These are phyloP conservation scores for Trichomalopsis sarcophagae DNA, from an alignment of 1,140 invertebrate genomes.

Conservation along the genomic window DNA sequence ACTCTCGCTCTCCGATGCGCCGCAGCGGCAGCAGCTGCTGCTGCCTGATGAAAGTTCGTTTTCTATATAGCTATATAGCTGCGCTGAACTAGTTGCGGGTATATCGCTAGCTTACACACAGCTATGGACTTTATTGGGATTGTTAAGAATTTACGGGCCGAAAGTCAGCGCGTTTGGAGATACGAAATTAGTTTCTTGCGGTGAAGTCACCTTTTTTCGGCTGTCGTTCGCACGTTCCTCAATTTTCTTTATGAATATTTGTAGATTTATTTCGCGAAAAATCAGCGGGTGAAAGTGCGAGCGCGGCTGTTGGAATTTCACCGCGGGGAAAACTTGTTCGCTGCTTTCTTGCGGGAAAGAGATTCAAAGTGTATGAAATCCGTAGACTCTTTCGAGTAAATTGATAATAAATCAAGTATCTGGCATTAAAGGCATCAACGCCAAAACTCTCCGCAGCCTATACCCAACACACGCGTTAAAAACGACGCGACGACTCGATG, in stretches of 20 bases:
- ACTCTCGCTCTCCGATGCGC: conserved; percentile 47
- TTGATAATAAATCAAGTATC: too few species aligned
- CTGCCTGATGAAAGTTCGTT: conserved; percentile 27
- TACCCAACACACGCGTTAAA: too few species aligned
- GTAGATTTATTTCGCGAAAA: not conserved
- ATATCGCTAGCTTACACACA: too few species aligned
- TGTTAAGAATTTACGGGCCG: conserved; percentile 17
- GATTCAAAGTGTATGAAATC: not conserved
- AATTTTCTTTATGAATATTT: too few species aligned
- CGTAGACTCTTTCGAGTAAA: too few species aligned
- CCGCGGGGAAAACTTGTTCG: not conserved
- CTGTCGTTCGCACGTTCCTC: too few species aligned
- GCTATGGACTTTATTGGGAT: conserved; percentile 16
- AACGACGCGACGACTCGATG: not conserved
- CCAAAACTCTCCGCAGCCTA: too few species aligned
- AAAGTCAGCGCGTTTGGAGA: not conserved
- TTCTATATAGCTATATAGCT: not conserved
- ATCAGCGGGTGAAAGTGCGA: not conserved
- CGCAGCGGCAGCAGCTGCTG: not conserved
- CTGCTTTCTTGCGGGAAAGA: not conserved
- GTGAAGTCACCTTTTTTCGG: not conserved
- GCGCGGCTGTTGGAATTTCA: not conserved
- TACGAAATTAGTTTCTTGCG: not conserved
- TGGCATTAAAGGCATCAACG: too few species aligned
- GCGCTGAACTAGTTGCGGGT: not conserved